Evolutionary conservation across 1,140 invertebrate genomes (phyloP), one percentile per base, ranked within the genome.

Genomic region (Elysia chlorotica): DNA sequence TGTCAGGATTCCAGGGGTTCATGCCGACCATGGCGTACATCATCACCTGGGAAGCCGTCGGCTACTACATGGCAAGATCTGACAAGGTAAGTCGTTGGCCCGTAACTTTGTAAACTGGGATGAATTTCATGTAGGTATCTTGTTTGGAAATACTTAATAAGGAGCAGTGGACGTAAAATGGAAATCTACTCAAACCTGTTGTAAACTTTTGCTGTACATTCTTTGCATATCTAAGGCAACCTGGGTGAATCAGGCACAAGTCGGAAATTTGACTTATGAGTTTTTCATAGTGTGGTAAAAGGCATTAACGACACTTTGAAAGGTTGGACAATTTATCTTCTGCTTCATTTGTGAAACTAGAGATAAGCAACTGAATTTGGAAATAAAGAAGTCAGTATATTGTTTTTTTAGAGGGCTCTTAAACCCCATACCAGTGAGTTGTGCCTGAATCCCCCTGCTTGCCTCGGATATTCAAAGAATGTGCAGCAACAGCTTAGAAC

Each of bases 11-110:
- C 30, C 80, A 84, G 1, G 89, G 91, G 61, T 98, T 97, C 82
- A 85, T 88, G 67, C 91, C 93, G 0, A 88, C 85, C 59, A 89
- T 89, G 82, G 86, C 93, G 30, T 92, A 93, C 79, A 91, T 95
- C 61, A 92, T 90, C 1, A 94, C 93, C 0, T 94, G 93, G 93
- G 86, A 91, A 37, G 89, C 91, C 62, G 93, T 94, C 19, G 92
- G 92, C 1, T 91, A 91, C 79, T 92, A 88, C 83, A 89, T 90
- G 54, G 80, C 87, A 67, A 89, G 89, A 73, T 86, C 78, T 65
- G 90, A 92, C 78, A 90, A 90, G 88, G 91, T 92, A 81, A 81
- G 57, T 63, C 25, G 56, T 25, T 17, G 14, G 23, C 21, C 14
- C 6, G 56, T 59, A 17, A 59, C n/a, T 21, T 14, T 5, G 14